Percentiles rank a stretch among this genome's conserved stretches.
Evolutionary conservation across 2,888 invertebrate genomes (phyloP).

Genomic region (Seira musarum): DNA sequence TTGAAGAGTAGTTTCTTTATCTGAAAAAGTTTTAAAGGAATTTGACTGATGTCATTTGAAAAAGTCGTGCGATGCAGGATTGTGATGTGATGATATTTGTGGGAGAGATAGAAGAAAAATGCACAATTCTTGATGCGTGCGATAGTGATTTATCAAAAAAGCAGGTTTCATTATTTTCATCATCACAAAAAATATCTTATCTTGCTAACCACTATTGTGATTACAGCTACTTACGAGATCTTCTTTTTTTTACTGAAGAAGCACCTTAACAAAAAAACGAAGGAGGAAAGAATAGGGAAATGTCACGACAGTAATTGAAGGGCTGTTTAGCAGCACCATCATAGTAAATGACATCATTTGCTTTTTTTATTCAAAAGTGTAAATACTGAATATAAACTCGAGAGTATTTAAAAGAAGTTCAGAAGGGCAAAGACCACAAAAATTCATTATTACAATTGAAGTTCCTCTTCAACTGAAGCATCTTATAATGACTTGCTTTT

Average conservation of each 20-base stretch:
- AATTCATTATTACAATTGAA: slow-evolving; percentile 17
- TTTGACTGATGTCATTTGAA: slow-evolving; percentile 45
- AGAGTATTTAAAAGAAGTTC: slow-evolving; percentile 37
- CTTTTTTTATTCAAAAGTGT: slow-evolving; percentile 17
- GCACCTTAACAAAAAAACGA: too few species aligned
- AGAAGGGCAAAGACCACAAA: slow-evolving; percentile 40
- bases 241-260: too few species aligned
- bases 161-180: slow-evolving; percentile 47
- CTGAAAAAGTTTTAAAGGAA: slow-evolving; percentile 37
- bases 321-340: too few species aligned
- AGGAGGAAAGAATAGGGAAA: too few species aligned
- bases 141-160: slow-evolving; percentile 49
- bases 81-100: slow-evolving; percentile 26
- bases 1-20: too few species aligned
- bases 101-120: slow-evolving; percentile 19
- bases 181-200: too few species aligned
- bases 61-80: too few species aligned
- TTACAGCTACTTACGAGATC: too few species aligned
- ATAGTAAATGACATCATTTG: slow-evolving; percentile 55
- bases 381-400: not conserved
- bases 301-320: too few species aligned
- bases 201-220: not conserved
- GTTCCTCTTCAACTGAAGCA: too few species aligned
- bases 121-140: slow-evolving; percentile 23
- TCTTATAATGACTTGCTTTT: too few species aligned